phyloP scores from a whole-genome alignment of 1,140 invertebrate species.

The Muscidifurax raptorellus region DNA sequence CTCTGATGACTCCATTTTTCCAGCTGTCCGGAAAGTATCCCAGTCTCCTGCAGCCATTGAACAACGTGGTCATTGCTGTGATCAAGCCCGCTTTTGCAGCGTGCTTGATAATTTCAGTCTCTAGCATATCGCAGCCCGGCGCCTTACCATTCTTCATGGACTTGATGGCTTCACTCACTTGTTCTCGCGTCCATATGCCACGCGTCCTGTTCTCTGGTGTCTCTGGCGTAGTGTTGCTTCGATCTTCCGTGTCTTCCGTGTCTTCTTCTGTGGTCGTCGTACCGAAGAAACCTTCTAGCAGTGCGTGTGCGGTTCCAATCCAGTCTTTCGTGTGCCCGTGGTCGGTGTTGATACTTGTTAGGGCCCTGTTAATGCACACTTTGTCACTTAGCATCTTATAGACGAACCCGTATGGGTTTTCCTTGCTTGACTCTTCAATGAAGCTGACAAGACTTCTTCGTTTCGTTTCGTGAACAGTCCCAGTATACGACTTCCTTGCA shows the following conservation, averaged over 20 bases:
- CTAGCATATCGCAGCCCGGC: background rate
- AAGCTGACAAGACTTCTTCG: too few species aligned
- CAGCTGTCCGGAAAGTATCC: conserved; percentile 50
- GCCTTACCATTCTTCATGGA: conserved; percentile 7
- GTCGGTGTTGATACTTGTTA: background rate
- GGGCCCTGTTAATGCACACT: background rate
- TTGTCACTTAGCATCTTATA: conserved; percentile 11
- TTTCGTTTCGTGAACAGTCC: too few species aligned
- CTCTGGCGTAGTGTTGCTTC: too few species aligned
- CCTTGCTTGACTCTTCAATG: background rate
- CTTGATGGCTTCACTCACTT: background rate
- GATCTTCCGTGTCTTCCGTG: too few species aligned
- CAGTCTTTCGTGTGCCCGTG: background rate
- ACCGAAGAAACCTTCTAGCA: background rate
- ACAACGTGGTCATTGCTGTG: too few species aligned
- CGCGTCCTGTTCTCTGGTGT: background rate
- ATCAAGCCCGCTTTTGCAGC: background rate
- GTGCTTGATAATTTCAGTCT: background rate
- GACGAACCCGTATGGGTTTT: background rate
- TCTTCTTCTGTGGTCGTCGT: too few species aligned
- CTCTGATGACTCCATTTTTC: conserved; percentile 53
- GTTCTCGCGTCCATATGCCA: too few species aligned
- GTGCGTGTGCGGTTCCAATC: background rate
- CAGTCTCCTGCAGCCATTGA: too few species aligned
- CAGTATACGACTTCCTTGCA: too few species aligned